phyloP scores from a whole-genome alignment of 2,888 invertebrate genomes.

The Microdon myrmicae region DNA sequence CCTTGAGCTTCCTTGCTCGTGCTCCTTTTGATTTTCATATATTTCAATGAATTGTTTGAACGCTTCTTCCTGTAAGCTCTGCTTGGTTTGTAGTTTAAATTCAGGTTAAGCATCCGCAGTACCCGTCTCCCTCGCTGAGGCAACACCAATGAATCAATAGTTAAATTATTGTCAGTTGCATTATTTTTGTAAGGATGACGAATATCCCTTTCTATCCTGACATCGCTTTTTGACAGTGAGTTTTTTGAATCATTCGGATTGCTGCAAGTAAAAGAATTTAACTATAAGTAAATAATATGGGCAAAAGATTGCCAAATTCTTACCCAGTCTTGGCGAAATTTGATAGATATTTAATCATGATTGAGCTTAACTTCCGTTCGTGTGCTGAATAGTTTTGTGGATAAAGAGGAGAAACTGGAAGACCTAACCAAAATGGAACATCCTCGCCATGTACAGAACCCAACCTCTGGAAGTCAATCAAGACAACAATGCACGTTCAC shows the following conservation, averaged over 20 bases:
- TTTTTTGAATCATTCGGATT: slow-evolving; percentile 61
- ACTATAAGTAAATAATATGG: neutral
- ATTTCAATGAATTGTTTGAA: slow-evolving; percentile 8
- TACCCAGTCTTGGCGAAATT: slow-evolving; percentile 91
- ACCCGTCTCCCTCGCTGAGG: slow-evolving; percentile 1
- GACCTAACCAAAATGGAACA: slow-evolving; percentile 84
- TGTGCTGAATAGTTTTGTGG: slow-evolving; percentile 82
- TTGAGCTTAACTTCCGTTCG: slow-evolving; percentile 81
- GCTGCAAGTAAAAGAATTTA: slow-evolving; percentile 43
- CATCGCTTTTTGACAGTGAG: slow-evolving; percentile 16
- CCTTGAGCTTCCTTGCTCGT: slow-evolving; percentile 37
- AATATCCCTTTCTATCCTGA: slow-evolving; percentile 1
- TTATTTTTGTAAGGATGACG: slow-evolving; percentile 2
- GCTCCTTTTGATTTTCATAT: slow-evolving; percentile 19
- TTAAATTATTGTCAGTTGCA: slow-evolving; percentile 21
- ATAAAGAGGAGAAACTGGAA: slow-evolving; percentile 76
- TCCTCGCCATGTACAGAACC: slow-evolving; percentile 90
- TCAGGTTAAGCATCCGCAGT: neutral
- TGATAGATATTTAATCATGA: slow-evolving; percentile 84
- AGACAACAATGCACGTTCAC: neutral
- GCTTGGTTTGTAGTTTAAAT: neutral
- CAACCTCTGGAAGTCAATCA: slow-evolving; percentile 70
- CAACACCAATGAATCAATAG: slow-evolving; percentile 2
- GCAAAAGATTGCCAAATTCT: slow-evolving; percentile 56
- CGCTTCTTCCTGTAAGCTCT: slow-evolving; percentile 13